Evolutionary conservation across 2,888 invertebrate genomes (phyloP).

Genomic region (Emmelina monodactyla): DNA sequence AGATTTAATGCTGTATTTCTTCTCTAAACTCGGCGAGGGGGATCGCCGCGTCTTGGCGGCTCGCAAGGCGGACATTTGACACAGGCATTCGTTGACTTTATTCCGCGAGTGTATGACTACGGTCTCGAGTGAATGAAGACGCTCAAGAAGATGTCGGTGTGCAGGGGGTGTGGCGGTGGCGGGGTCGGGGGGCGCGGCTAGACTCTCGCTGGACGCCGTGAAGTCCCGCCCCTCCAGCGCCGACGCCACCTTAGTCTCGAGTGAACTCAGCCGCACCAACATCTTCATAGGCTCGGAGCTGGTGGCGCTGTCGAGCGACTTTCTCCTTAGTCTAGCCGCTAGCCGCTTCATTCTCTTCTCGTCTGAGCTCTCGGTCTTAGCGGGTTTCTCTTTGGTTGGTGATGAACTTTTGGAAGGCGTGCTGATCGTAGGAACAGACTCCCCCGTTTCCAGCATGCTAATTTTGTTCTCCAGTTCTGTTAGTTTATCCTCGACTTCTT

Average conservation of each 20-base stretch:
- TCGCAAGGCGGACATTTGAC: conserved; percentile 69
- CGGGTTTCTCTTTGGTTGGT: conserved; percentile 61
- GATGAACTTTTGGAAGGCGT: conserved; percentile 62
- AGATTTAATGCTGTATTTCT: conserved; percentile 68
- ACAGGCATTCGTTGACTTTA: conserved; percentile 73
- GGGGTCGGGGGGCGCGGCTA: conserved; percentile 26
- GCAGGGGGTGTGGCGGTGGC: conserved; percentile 51
- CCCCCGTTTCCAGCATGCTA: conserved; percentile 67
- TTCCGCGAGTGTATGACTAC: conserved; percentile 70
- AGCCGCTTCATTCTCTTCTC: conserved; percentile 60
- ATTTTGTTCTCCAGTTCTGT: conserved; percentile 83
- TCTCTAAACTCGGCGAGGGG: conserved; percentile 71
- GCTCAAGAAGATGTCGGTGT: conserved; percentile 63
- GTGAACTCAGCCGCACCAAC: conserved; percentile 75
- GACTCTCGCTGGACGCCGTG: conserved; percentile 64
- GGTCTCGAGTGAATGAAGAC: conserved; percentile 68
- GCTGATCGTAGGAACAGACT: conserved; percentile 47
- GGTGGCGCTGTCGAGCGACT: conserved; percentile 80
- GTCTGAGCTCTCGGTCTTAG: conserved; percentile 56
- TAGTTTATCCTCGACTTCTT: conserved; percentile 86
- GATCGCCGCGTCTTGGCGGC: conserved; percentile 69
- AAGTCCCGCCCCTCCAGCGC: conserved; percentile 55
- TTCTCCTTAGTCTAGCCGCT: conserved; percentile 70
- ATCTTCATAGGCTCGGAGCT: conserved; percentile 83
- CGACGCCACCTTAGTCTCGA: conserved; percentile 79